phyloP scores from a whole-genome alignment of 2,113 vertebrate species.

The Lathamus discolor region DNA sequence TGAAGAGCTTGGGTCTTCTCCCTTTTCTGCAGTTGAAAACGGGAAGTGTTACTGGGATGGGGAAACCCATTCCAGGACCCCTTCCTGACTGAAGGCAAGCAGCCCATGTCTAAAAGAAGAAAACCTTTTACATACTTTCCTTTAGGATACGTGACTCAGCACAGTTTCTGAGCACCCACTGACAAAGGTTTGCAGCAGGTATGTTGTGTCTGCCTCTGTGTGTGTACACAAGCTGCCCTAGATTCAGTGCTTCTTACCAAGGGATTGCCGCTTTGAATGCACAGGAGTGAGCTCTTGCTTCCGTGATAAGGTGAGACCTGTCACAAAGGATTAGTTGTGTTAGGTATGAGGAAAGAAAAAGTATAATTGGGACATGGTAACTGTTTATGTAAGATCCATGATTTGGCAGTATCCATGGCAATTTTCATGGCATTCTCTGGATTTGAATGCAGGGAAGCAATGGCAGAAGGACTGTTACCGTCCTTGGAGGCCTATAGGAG shows the following conservation, averaged over 20 bases:
- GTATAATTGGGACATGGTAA: not conserved
- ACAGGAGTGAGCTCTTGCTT: not conserved
- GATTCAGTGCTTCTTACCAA: not conserved
- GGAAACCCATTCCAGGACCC: not conserved
- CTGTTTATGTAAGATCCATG: not conserved
- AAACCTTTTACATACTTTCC: not conserved
- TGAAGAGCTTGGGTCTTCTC: not conserved
- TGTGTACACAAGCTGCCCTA: not conserved
- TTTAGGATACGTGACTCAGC: not conserved
- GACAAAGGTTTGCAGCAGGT: not conserved
- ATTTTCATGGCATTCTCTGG: not conserved
- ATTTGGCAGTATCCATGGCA: not conserved
- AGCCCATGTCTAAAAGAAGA: not conserved
- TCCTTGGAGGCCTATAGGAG: not conserved
- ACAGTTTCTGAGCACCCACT: not conserved
- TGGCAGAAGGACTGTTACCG: not conserved
- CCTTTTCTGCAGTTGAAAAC: not conserved
- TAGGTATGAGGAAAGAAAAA: not conserved
- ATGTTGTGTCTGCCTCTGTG: not conserved
- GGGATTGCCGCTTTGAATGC: not conserved
- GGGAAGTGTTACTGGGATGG: not conserved
- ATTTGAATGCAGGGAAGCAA: not conserved
- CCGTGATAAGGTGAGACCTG: not conserved
- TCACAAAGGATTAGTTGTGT: not conserved
- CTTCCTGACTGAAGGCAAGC: not conserved